Conservation (phyloP, 2,113 vertebrate species). For the Anolis carolinensis region DNA sequence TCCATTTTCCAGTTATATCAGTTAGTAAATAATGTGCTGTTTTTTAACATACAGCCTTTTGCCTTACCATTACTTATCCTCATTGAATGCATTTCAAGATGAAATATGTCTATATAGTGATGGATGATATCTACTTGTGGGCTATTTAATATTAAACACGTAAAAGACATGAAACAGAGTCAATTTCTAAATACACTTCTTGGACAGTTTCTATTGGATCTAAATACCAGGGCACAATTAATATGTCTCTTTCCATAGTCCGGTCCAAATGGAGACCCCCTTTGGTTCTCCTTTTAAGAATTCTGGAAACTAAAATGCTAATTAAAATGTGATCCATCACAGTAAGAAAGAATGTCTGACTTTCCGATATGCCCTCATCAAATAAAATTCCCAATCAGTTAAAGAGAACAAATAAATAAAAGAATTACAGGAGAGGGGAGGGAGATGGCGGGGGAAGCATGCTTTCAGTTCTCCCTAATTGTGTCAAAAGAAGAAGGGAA, state of each 20-base stretch:
- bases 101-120: background rate
- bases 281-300: slow-evolving; percentile 55
- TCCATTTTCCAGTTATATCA: too few relatives aligned
- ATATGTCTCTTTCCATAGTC: slow-evolving; percentile 48
- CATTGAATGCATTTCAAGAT: background rate
- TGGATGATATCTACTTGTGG: too few relatives aligned
- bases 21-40: too few relatives aligned
- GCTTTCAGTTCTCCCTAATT: slow-evolving; percentile 40
- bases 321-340: slow-evolving; percentile 72
- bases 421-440: background rate
- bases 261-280: slow-evolving; percentile 68
- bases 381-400: slow-evolving; percentile 45
- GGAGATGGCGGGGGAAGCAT: background rate
- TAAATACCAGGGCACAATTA: slow-evolving; percentile 66
- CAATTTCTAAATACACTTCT: slow-evolving; percentile 19
- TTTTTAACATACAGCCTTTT: background rate
- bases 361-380: slow-evolving; percentile 56
- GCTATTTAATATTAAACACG: background rate
- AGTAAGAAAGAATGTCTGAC: slow-evolving; percentile 44
- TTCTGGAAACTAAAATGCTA: slow-evolving; percentile 65
- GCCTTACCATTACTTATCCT: background rate
- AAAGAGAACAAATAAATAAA: slow-evolving; percentile 28
- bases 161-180: slow-evolving; percentile 35
- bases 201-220: slow-evolving; percentile 6
- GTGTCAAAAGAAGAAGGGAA: slow-evolving; percentile 49